Evolutionary conservation across 1,140 invertebrate genomes (phyloP), one percentile per base, ranked within the genome.

Genomic region (Cotesia vestalis): DNA sequence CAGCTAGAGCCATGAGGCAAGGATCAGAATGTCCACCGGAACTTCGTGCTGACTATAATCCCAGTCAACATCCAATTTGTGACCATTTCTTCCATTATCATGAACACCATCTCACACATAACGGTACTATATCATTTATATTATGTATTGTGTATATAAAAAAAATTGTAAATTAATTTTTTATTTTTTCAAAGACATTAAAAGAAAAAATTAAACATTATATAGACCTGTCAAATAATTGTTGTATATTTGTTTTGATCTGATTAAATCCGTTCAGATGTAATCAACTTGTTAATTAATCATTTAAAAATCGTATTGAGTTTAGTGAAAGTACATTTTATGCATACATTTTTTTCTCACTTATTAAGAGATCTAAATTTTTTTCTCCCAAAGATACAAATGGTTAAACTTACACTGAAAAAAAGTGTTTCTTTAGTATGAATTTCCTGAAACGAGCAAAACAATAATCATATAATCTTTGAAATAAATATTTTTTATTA

Each of bases 1-100:
- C 92, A 4, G 90, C 92, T 52, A 86, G 87, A 85, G 85, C 90
- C 80, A 83, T 89, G 74, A 84, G 88, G 81, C 85, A 90, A 83
- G 85, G 83, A 83, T 87, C 90, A 81, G 88, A 91, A 81, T 91
- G 90, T 79, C 88, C 89, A 75, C 88, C 87, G 63, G 88, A 89
- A 83, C 83, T 89, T 72, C 82, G 86, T 61, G 82, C 86, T 69
- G 85, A 88, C 27, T 87, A 87, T 75, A 85, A 84, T 80, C 83
- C 83, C 74, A 84, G 83, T 78, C 83, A 84, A 72, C 82, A 84
- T 79, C 83, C 83, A 78, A 81, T 84, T 70, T 84, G 83, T 79
- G 83, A 85, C 66, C 83, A 85, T 80, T 81, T 88, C 71, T 87
- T 87, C 76, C 86, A 87, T 81, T 88, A 87, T 80, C 84, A 88